Evolutionary conservation across 30 jellyfish, hydroid and myxozoan species (phyloP).

Genomic region (Mastigias papua): DNA sequence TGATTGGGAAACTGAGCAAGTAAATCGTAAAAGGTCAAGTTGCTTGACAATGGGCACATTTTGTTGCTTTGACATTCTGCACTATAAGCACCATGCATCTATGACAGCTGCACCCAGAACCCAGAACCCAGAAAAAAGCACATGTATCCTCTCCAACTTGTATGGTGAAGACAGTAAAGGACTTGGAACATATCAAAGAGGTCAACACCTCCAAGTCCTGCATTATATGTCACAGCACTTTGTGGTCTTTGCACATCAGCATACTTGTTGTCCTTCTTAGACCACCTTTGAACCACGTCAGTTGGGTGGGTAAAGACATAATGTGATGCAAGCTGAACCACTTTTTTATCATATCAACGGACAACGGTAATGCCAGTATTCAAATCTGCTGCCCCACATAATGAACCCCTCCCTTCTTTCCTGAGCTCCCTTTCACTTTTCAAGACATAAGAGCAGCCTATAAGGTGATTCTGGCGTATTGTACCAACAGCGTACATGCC

Average conservation of each 20-base stretch:
- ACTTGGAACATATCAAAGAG: constrained; percentile 61
- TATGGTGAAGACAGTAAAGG: constrained; percentile 60
- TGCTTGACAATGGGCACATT: constrained; percentile 20
- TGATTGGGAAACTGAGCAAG: constrained; percentile 34
- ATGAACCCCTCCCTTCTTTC: constrained; percentile 73
- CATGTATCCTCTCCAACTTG: constrained; percentile 51
- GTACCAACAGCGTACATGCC: constrained; percentile 69
- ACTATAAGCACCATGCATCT: constrained; percentile 44
- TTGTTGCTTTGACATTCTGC: constrained; percentile 24
- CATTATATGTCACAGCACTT: constrained; percentile 41
- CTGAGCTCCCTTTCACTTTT: constrained; percentile 53
- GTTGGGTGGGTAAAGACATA: constrained; percentile 53
- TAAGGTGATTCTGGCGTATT: constrained; percentile 56
- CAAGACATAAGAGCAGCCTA: constrained; percentile 48
- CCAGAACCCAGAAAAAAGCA: constrained; percentile 42
- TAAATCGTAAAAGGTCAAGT: constrained; percentile 48
- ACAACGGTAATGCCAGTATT: constrained; percentile 61
- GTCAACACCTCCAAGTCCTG: constrained; percentile 73
- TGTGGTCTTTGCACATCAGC: constrained; percentile 51
- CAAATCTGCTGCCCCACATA: constrained; percentile 56
- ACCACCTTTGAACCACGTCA: constrained; percentile 52
- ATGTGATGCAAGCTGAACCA: constrained; percentile 60
- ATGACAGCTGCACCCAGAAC: constrained; percentile 43
- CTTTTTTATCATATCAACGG: constrained; percentile 59
- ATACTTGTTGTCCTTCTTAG: constrained; percentile 6